Percentiles rank a stretch among this genome's conserved stretches.
Conservation (phyloP, 2,113 vertebrate species). For the Amphiprion percula region DNA sequence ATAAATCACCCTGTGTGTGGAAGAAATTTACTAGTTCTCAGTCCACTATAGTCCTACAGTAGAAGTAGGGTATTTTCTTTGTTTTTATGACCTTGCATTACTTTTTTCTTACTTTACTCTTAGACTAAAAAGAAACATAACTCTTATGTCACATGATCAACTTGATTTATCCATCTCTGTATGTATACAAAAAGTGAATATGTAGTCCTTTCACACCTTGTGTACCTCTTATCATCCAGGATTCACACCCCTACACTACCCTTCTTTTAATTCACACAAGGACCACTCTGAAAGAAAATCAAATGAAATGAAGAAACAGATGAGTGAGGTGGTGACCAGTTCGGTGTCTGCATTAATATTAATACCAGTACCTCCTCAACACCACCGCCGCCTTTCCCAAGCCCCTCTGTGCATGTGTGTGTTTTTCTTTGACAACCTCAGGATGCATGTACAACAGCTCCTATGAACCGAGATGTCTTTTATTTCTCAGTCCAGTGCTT, state of each 20-base stretch:
- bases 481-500: slow-evolving; percentile 83
- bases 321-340: slow-evolving; percentile 48
- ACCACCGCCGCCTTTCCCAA: slow-evolving; percentile 26
- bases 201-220: slow-evolving; percentile 7
- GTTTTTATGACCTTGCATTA: too few species aligned
- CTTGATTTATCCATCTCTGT: not conserved
- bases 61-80: too few species aligned
- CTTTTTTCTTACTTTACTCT: not conserved
- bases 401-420: slow-evolving; percentile 62
- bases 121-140: not conserved
- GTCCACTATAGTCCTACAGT: not conserved
- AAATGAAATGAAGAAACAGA: slow-evolving; percentile 31
- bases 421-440: slow-evolving; percentile 76
- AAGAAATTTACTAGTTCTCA: slow-evolving; percentile 18
- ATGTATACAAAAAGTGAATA: not conserved
- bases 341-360: slow-evolving; percentile 76
- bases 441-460: slow-evolving; percentile 78
- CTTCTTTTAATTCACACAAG: slow-evolving; percentile 29
- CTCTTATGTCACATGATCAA: not conserved
- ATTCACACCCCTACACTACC: not conserved
- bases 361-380: slow-evolving; percentile 55
- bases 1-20: slow-evolving; percentile 1
- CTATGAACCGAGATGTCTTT: slow-evolving; percentile 81
- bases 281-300: slow-evolving; percentile 25
- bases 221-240: slow-evolving; percentile 10